Evolutionary conservation across 2,888 invertebrate genomes (phyloP), one percentile per base, ranked within the genome.

Genomic region (Aphrophora alni): DNA sequence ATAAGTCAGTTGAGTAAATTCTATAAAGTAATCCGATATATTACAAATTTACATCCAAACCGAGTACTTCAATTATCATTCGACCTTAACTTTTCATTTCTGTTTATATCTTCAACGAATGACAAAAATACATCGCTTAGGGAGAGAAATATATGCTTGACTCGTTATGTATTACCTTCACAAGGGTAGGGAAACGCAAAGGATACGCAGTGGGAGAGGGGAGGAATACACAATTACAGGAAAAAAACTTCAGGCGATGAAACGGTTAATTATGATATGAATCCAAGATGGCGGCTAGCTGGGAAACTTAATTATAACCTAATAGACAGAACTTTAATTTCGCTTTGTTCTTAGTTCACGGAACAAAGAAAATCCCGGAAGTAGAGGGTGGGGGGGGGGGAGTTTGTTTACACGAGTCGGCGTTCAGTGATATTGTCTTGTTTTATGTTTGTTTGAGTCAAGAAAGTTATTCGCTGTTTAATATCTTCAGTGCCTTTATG

Each of bases 231-330:
- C 59, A 21, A 59, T 59, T 59, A 59, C 59, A 21, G 7, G 59
- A 21, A 59, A n/a, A n/a, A 59, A 59, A 59, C 59, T 59, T 59
- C 59, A 21, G 59, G 10, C 59, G 21, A 59, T 21, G 59, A 59
- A 59, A 59, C 59, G 59, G 59, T 59, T 59, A 59, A 59, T 59
- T 59, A 59, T 59, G 59, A 14, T 59, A 59, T 59, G 59, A 59
- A 59, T 59, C 59, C 59, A 59, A 59, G 59, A 59, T 59, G 59
- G 59, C 59, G 59, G 59, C 59, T 44, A n/a, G 59, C 3, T 3
- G 59, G 59, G 59, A 59, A 59, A 59, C 59, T 59, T 59, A 59
- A 59, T 59, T 59, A 59, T 59, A 59, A 59, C 59, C 59, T 21
- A 59, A 59, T 59, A 59, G 59, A 59, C 59, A 59, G 59, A 59